Conservation (phyloP, 2,113 vertebrate genomes). For the Cercocebus atys region DNA sequence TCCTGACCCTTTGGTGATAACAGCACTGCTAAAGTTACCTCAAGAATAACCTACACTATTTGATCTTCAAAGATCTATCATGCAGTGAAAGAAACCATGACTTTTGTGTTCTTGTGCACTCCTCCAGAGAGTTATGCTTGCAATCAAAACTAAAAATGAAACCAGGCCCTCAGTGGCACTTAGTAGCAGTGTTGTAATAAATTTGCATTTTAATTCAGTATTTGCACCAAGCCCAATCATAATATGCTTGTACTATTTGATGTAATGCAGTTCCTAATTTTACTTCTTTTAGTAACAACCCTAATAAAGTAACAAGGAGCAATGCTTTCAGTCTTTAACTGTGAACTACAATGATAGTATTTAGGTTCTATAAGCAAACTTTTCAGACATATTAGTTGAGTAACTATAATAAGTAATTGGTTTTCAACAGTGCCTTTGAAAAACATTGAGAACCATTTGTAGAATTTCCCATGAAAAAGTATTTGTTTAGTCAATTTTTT, state of each 20-base stretch:
- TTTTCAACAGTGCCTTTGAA: conserved; percentile 13
- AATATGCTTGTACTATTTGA: not conserved
- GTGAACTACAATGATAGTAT: not conserved
- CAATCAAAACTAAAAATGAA: conserved; percentile 81
- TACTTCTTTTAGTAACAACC: not conserved
- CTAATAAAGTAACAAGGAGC: not conserved
- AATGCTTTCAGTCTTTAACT: not conserved
- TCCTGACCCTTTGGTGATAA: conserved; percentile 72
- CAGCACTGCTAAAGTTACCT: conserved; percentile 74
- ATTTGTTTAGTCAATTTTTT: conserved; percentile 11
- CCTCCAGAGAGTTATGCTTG: conserved; percentile 79
- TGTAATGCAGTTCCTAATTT: not conserved
- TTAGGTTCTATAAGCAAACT: not conserved
- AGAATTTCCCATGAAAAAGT: conserved; percentile 36
- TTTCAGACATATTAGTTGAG: conserved; percentile 8
- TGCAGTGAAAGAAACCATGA: conserved; percentile 77
- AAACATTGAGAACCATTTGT: conserved; percentile 12
- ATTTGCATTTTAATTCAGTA: conserved; percentile 41
- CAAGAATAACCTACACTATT: conserved; percentile 75
- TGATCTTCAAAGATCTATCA: conserved; percentile 82
- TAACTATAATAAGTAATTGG: not conserved
- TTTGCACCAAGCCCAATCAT: not conserved
- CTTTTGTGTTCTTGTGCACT: conserved; percentile 73
- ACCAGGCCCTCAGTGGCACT: conserved; percentile 71
- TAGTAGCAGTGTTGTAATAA: conserved; percentile 47